These are phyloP conservation scores for Corythornis leucogaster DNA, from an alignment of 2,797 vertebrate species.

Conservation along the genomic window DNA sequence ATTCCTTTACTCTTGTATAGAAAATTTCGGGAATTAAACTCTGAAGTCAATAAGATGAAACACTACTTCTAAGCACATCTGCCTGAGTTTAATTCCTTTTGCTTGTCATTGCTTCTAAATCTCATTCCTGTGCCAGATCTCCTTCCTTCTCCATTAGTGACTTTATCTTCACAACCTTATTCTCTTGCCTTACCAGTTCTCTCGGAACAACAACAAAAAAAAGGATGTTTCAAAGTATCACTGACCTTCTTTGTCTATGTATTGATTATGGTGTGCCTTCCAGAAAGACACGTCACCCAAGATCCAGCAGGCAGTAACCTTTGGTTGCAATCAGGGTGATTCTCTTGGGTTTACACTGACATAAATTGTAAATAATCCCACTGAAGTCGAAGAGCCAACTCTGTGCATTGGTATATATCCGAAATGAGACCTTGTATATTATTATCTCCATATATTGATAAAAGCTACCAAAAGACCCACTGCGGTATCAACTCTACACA, in stretches of 20 bases:
- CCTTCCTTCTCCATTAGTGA: neutral
- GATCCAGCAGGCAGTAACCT: neutral
- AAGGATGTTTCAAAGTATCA: neutral
- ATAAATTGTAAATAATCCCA: neutral
- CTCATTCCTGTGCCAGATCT: neutral
- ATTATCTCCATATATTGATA: neutral
- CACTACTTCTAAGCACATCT: neutral
- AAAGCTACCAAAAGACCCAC: neutral
- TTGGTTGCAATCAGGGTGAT: neutral
- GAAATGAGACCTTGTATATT: neutral
- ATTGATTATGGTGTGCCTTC: neutral
- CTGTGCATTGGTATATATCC: neutral
- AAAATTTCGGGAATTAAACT: neutral
- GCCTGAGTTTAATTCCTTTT: neutral
- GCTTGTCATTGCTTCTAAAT: neutral
- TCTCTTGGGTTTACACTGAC: neutral
- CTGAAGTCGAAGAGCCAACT: neutral
- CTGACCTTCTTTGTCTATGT: neutral
- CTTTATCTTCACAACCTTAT: neutral
- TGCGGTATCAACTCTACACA: neutral
- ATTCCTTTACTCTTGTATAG: neutral
- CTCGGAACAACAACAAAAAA: neutral
- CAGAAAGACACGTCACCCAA: neutral
- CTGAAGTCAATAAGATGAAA: neutral
- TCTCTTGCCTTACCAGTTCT: neutral